A percentile compares a stretch with the other conserved stretches of the same genome.
These are phyloP conservation scores for Zaprionus capensis DNA, from an alignment of 1,140 invertebrate genomes.

Conservation along the genomic window DNA sequence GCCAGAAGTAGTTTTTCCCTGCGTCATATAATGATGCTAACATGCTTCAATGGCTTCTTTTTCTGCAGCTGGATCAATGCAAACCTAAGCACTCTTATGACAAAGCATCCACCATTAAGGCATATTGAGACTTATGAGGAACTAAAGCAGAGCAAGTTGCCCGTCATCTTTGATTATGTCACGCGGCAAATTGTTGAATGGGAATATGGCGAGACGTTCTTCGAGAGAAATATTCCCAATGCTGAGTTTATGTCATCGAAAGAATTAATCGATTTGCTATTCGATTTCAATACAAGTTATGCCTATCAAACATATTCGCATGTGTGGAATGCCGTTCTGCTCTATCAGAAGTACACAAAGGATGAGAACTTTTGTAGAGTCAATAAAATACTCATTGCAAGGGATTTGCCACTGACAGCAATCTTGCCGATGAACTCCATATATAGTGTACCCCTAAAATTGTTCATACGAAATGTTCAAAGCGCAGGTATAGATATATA, in stretches of 20 bases:
- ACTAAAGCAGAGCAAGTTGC: constrained; percentile 9
- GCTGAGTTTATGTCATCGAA: background rate
- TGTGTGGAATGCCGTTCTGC: background rate
- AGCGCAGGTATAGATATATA: background rate
- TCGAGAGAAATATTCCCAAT: constrained; percentile 19
- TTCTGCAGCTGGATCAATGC: background rate
- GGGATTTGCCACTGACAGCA: background rate
- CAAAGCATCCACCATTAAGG: constrained; percentile 4
- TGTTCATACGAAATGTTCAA: background rate
- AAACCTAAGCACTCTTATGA: constrained; percentile 20
- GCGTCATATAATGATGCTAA: background rate
- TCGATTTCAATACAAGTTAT: constrained; percentile 39
- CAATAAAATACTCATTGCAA: constrained; percentile 1
- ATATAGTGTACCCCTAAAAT: constrained; percentile 10
- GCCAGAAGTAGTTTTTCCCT: background rate
- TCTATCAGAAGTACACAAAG: constrained; percentile 4
- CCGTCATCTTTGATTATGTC: constrained; percentile 8
- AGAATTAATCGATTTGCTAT: constrained; percentile 11
- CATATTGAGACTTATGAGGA: constrained; percentile 9
- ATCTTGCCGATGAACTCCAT: constrained; percentile 38
- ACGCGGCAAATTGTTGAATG: background rate
- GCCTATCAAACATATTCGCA: constrained; percentile 30
- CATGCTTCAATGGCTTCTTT: constrained; percentile 2
- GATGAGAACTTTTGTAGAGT: constrained; percentile 23
- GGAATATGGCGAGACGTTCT: constrained; percentile 7